These are phyloP conservation scores for Mactromeris polynyma DNA, from an alignment of 2,888 invertebrate species.

Conservation along the genomic window DNA sequence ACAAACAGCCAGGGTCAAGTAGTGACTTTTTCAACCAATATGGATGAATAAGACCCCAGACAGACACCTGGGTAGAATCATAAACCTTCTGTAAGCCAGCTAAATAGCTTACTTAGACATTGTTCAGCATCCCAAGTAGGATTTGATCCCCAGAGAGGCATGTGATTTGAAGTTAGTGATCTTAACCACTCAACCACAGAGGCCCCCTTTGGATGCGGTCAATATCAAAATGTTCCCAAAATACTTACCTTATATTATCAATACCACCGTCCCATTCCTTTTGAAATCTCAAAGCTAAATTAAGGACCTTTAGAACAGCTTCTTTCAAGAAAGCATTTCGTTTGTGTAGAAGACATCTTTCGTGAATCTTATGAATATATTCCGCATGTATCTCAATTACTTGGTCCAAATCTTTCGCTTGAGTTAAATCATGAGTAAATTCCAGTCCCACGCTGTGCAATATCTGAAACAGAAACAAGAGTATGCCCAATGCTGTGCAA, in stretches of 20 bases:
- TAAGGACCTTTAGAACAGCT: constrained; percentile 84
- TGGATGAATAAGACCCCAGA: too few species aligned
- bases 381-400: constrained; percentile 81
- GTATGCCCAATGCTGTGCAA: too few species aligned
- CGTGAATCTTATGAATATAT: constrained; percentile 83
- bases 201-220: too few species aligned
- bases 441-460: constrained; percentile 85
- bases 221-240: neutral
- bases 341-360: constrained; percentile 85
- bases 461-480: constrained; percentile 75
- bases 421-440: constrained; percentile 80
- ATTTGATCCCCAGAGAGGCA: too few species aligned
- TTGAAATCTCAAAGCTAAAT: constrained; percentile 81
- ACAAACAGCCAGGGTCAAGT: too few species aligned
- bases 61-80: too few species aligned
- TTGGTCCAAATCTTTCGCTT: constrained; percentile 83
- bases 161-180: too few species aligned
- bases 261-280: constrained; percentile 83
- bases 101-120: too few species aligned
- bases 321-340: constrained; percentile 82
- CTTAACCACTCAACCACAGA: too few species aligned
- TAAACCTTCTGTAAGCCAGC: too few species aligned
- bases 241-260: constrained; percentile 79
- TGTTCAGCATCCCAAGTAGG: too few species aligned
- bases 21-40: too few species aligned